Conservation (phyloP, 2,113 vertebrate species). For the Oryzias melastigma region DNA sequence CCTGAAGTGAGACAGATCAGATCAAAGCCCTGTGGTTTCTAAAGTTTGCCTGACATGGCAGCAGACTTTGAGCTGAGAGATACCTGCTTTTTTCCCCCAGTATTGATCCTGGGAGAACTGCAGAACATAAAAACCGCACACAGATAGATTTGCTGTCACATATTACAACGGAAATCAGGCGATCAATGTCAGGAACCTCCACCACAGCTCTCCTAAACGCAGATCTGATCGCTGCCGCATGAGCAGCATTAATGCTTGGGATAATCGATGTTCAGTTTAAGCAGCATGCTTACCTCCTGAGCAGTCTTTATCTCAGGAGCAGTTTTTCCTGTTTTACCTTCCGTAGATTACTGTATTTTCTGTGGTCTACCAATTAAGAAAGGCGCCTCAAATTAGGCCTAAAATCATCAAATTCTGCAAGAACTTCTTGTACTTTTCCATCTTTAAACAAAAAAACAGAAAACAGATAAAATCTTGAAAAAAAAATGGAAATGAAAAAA, state of each 20-base stretch:
- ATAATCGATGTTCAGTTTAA: slow-evolving; percentile 75
- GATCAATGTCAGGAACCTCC: slow-evolving; percentile 63
- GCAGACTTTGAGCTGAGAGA: slow-evolving; percentile 52
- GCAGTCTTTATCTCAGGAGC: no score
- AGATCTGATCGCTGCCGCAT: slow-evolving; percentile 62
- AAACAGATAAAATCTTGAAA: no score
- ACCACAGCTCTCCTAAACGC: slow-evolving; percentile 41
- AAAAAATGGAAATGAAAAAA: no score
- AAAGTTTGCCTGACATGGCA: slow-evolving; percentile 12
- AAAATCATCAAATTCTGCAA: no score
- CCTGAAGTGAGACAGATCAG: no score
- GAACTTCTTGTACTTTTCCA: no score
- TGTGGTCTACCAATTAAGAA: no score
- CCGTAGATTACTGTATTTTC: no score
- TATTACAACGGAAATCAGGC: slow-evolving; percentile 71
- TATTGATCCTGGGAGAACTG: slow-evolving; percentile 58
- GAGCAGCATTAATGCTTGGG: slow-evolving; percentile 62
- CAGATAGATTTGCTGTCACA: slow-evolving; percentile 72
- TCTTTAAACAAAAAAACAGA: no score
- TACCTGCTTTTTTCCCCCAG: slow-evolving; percentile 66
- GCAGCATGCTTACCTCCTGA: slow-evolving; percentile 35
- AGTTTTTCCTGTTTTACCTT: no score
- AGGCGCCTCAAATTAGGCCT: no score
- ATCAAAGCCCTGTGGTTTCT: no score
- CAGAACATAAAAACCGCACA: slow-evolving; percentile 70